These are phyloP conservation scores for Eulemur mongoz DNA, from an alignment of 2,797 vertebrate genomes.

Conservation along the genomic window DNA sequence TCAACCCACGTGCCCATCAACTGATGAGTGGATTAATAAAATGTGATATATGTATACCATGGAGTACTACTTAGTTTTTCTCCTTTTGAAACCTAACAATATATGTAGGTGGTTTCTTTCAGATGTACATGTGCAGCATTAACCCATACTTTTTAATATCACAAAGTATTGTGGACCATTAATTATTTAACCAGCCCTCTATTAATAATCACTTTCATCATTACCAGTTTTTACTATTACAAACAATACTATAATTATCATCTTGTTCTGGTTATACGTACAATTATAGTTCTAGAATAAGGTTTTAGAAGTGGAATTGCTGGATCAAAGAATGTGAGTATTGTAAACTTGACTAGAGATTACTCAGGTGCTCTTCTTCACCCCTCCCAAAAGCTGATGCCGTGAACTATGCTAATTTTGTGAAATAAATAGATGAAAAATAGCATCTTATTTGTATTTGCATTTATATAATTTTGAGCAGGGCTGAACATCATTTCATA, in stretches of 20 bases:
- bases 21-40: no score
- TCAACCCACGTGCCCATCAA: no score
- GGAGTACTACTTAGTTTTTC: neutral
- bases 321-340: neutral
- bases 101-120: neutral
- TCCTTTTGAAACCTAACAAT: neutral
- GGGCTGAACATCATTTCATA: neutral
- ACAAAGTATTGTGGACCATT: neutral
- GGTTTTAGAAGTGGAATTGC: neutral
- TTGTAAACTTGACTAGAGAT: constrained; percentile 10
- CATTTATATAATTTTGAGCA: constrained; percentile 26
- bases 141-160: neutral
- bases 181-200: neutral
- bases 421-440: neutral
- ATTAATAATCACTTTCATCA: neutral
- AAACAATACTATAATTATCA: constrained; percentile 18
- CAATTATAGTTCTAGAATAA: neutral
- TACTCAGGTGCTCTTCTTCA: neutral
- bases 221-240: neutral
- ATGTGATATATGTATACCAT: no score
- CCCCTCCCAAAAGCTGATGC: neutral
- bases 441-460: constrained; percentile 35
- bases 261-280: neutral
- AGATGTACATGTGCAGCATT: neutral
- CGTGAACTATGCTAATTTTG: neutral